A percentile compares a stretch with the other conserved stretches of the same genome.
Evolutionary conservation across 2,797 vertebrate species (phyloP).

Genomic region (Ambastaia sidthimunki): DNA sequence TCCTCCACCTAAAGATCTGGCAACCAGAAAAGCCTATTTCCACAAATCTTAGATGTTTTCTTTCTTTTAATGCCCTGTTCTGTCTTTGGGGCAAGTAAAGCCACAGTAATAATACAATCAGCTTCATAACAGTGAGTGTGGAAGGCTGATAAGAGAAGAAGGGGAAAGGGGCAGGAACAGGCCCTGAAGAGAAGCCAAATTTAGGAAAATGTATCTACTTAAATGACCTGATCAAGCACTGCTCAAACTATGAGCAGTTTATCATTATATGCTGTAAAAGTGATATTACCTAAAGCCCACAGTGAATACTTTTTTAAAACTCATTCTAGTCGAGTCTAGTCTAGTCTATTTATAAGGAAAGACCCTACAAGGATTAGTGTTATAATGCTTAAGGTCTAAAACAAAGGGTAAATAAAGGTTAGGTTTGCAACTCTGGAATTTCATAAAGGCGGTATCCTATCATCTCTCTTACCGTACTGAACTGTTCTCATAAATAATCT

Average conservation of each 20-base stretch:
- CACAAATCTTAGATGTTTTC: slow-evolving; percentile 64
- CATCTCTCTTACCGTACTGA: background rate
- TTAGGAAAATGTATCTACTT: slow-evolving; percentile 52
- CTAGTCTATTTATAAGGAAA: background rate
- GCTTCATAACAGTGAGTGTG: slow-evolving; percentile 54
- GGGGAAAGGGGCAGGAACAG: slow-evolving; percentile 64
- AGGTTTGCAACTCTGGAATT: background rate
- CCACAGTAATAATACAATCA: slow-evolving; percentile 49
- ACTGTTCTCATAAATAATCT: slow-evolving; percentile 33
- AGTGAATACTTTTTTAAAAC: too few relatives aligned
- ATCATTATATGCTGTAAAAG: background rate
- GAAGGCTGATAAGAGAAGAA: slow-evolving; percentile 75
- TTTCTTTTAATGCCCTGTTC: slow-evolving; percentile 11
- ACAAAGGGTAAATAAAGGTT: slow-evolving; percentile 12
- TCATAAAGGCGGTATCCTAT: slow-evolving; percentile 23
- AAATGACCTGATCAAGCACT: slow-evolving; percentile 30
- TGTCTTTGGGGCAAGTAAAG: slow-evolving; percentile 31
- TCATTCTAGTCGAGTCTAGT: background rate
- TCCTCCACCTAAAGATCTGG: slow-evolving; percentile 50
- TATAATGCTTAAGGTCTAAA: background rate
- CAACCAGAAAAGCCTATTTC: slow-evolving; percentile 49
- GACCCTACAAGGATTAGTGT: background rate
- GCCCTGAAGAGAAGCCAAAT: slow-evolving; percentile 66
- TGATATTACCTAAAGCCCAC: too few relatives aligned
- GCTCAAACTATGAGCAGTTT: slow-evolving; percentile 5